Conservation (phyloP, 2,113 vertebrate genomes). For the Epinephelus fuscoguttatus region DNA sequence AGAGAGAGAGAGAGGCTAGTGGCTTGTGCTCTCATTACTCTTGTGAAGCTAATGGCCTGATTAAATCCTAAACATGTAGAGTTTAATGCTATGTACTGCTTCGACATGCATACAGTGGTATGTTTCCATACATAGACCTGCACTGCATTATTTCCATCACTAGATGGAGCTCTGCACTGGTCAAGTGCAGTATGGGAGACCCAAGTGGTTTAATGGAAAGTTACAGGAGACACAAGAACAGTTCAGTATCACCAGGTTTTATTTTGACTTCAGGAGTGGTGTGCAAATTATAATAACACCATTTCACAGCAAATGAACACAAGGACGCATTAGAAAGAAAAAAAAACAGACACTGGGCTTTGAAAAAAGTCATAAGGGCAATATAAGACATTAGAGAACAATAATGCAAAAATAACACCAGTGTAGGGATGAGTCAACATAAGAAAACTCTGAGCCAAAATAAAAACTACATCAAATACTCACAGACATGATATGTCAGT, state of each 20-base stretch:
- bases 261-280: background rate
- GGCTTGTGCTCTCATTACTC: background rate
- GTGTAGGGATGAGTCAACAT: background rate
- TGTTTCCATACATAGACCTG: background rate
- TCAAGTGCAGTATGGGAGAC: background rate
- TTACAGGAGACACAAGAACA: background rate
- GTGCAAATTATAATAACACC: background rate
- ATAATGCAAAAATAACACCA: background rate
- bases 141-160: slow-evolving; percentile 3
- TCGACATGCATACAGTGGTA: background rate
- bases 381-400: background rate
- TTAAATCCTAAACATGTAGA: background rate
- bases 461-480: no score
- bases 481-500: no score
- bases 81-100: background rate
- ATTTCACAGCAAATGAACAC: background rate
- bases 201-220: slow-evolving; percentile 20
- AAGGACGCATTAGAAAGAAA: background rate
- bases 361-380: background rate
- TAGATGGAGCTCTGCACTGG: slow-evolving; percentile 47
- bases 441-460: no score
- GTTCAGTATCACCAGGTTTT: background rate
- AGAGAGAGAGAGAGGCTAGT: background rate
- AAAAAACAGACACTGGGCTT: background rate
- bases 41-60: background rate